These are phyloP conservation scores for Megathymus violae DNA, from an alignment of 1,140 invertebrate genomes.

Conservation along the genomic window DNA sequence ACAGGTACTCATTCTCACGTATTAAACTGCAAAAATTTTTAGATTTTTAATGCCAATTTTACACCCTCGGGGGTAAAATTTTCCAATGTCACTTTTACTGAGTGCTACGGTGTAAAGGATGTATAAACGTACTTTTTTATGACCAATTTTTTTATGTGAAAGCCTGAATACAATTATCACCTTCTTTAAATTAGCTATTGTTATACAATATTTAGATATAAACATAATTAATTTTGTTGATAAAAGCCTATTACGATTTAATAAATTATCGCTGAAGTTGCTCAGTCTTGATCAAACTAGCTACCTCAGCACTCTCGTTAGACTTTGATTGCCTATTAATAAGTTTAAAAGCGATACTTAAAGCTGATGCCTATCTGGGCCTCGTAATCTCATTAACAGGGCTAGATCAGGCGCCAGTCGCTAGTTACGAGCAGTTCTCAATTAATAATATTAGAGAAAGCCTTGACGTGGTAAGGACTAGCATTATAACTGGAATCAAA, in stretches of 20 bases:
- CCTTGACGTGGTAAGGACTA: conserved; percentile 28
- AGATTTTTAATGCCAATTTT: too few species aligned
- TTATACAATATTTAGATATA: too few species aligned
- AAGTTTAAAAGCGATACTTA: conserved; percentile 29
- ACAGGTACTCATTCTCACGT: too few species aligned
- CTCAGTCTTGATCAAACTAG: conserved; percentile 1
- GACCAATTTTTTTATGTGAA: too few species aligned
- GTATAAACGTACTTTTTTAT: too few species aligned
- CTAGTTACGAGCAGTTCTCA: conserved; percentile 29
- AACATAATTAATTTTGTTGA: neutral
- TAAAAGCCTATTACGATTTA: neutral
- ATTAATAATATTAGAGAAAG: conserved; percentile 34
- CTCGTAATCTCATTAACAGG: conserved; percentile 31
- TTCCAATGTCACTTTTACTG: too few species aligned
- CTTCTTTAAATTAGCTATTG: too few species aligned
- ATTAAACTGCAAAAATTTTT: too few species aligned
- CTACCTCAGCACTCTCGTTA: conserved; percentile 8
- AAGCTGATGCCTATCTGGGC: conserved; percentile 29
- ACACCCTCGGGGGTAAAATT: too few species aligned
- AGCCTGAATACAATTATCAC: too few species aligned
- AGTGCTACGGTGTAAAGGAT: too few species aligned
- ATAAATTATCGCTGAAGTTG: neutral
- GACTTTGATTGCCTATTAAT: conserved; percentile 24
- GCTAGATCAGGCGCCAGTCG: conserved; percentile 29
- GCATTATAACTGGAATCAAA: conserved; percentile 27